Conservation (phyloP, 2,888 invertebrate genomes). For the Mythimna albipuncta region DNA sequence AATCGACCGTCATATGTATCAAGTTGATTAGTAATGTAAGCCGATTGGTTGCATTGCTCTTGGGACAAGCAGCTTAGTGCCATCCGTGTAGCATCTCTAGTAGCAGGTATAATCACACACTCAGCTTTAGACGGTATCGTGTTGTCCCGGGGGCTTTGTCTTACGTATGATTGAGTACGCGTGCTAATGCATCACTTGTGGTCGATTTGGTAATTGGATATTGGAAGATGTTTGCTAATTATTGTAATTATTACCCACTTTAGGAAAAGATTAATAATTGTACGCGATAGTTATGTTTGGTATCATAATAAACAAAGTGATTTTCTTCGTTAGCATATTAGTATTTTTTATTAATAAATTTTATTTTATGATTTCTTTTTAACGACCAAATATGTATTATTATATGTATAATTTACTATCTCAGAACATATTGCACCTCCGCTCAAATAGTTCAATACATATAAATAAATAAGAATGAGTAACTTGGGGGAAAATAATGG, state of each 20-base stretch:
- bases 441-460: too few relatives aligned
- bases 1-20: constrained; percentile 14
- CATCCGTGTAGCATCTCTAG: constrained; percentile 33
- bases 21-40: constrained; percentile 41
- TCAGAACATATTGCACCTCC: too few relatives aligned
- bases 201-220: constrained; percentile 8
- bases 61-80: constrained; percentile 45
- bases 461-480: too few relatives aligned
- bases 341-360: too few relatives aligned
- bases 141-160: constrained; percentile 22
- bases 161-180: constrained; percentile 21
- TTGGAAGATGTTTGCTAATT: not conserved
- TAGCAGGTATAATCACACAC: constrained; percentile 58
- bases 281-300: too few relatives aligned
- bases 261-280: too few relatives aligned
- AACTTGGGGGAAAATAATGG: too few relatives aligned
- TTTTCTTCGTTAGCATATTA: too few relatives aligned
- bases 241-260: not conserved
- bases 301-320: too few relatives aligned
- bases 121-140: constrained; percentile 25
- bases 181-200: constrained; percentile 35
- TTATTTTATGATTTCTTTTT: too few relatives aligned
- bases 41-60: constrained; percentile 45
- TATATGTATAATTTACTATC: too few relatives aligned
- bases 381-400: too few relatives aligned